Conservation (phyloP, 2,797 vertebrate species). For the Sebastes taczanowskii region DNA sequence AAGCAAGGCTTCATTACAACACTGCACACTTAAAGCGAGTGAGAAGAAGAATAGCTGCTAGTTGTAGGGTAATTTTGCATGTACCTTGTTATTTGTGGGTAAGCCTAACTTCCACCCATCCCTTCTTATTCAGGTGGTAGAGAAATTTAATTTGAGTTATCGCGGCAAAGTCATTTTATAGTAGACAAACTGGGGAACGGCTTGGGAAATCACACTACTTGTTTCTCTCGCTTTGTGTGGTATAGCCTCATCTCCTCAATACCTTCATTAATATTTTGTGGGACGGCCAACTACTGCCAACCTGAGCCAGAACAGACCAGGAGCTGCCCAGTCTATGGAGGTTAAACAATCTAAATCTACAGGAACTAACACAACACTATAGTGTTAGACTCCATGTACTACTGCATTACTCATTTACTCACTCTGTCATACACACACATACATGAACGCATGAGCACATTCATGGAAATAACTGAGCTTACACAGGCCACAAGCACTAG, state of each 20-base stretch:
- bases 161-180: constrained; percentile 17
- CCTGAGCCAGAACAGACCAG: background rate
- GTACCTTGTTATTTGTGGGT: constrained; percentile 42
- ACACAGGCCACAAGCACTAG: background rate
- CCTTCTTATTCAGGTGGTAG: constrained; percentile 4
- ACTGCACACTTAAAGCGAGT: constrained; percentile 45
- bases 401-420: background rate
- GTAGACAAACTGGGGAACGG: constrained; percentile 19
- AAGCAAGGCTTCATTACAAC: constrained; percentile 52
- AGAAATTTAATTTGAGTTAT: constrained; percentile 32
- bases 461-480: background rate
- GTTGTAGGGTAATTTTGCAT: constrained; percentile 35
- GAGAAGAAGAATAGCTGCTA: constrained; percentile 43
- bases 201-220: constrained; percentile 30
- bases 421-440: background rate
- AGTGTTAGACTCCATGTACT: background rate
- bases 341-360: background rate
- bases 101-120: background rate
- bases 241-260: constrained; percentile 51
- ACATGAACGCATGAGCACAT: background rate
- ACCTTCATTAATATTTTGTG: constrained; percentile 66
- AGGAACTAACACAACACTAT: background rate
- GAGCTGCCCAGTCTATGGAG: background rate
- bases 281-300: constrained; percentile 47
- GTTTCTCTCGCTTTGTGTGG: constrained; percentile 35